A percentile compares a stretch with the other conserved stretches of the same genome.
phyloP scores from a whole-genome alignment of 2,797 vertebrate genomes.

The Chromobotia macracanthus region DNA sequence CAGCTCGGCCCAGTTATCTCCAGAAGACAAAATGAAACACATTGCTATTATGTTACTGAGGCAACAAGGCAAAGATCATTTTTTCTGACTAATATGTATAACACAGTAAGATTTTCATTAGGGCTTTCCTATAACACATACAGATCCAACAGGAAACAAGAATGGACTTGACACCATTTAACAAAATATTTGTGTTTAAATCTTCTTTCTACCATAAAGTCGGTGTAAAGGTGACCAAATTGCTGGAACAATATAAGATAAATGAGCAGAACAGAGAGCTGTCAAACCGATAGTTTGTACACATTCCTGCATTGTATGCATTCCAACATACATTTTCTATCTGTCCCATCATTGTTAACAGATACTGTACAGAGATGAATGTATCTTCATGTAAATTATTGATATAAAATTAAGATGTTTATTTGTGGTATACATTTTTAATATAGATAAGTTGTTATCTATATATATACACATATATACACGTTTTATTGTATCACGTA shows the following conservation, averaged over 20 bases:
- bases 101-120: neutral
- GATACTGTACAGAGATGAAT: neutral
- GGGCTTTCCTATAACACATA: neutral
- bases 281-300: neutral
- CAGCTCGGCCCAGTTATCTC: neutral
- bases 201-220: too few species aligned
- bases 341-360: neutral
- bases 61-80: neutral
- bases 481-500: too few species aligned
- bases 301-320: neutral
- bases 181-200: too few species aligned
- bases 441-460: too few species aligned
- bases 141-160: neutral
- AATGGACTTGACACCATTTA: neutral
- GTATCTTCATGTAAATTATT: neutral
- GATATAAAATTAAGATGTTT: neutral
- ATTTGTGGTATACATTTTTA: too few species aligned
- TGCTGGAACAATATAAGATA: neutral
- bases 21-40: neutral
- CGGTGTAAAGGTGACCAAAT: too few species aligned
- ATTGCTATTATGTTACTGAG: neutral
- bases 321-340: neutral
- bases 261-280: neutral
- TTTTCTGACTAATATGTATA: neutral
- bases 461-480: too few species aligned